Base-by-base conservation (phyloP, 2,888 invertebrate species). In the Schizotus pectinicornis region DNA sequence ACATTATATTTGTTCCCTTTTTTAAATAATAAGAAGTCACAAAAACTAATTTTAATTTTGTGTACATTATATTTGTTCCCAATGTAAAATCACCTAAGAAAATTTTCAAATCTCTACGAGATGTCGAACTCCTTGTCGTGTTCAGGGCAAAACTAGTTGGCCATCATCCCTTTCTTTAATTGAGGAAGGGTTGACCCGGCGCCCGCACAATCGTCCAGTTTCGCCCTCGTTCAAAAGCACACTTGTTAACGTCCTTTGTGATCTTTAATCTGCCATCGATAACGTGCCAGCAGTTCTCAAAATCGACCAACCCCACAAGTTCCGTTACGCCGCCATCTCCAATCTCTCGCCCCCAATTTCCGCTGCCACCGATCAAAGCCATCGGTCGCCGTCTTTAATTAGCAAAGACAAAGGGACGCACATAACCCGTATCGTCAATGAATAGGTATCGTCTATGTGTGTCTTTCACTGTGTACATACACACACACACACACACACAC, bases 381-480 rank as follows among this genome's bases (percentile, higher is more conserved):
- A 73, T 73, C 69, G 70, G 72, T 70, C 71, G 65, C 62, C 71
- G 74, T 77, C 77, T 76, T 77, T 77, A 77, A 77, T 77, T 77
- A 77, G 74, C 69, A 71, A 74, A 77, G 75, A 76, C 74, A 76
- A 77, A 77, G 75, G 71, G 74, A n/a, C 68, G 69, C 67, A 69
- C 65, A 14, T 39, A 73, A 71, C 76, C 76, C 76, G 75, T 77
- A 77, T 77, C 71, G 75, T 76, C 75, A 73, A 76, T 77, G 76
- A 75, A 74, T 76, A 75, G 77, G 75, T 71, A 68, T 70, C 67
- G 71, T 71, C 70, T 71, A 69, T 71, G 67, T 66, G 63, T 66
- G 65, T 36, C 13, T 36, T n/a, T 37, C 48, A 36, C 35, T 37
- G 33, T 46, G 11, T 51, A 31, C 11, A 11, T 43, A n/a, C 12